Evolutionary conservation across 2,888 invertebrate species (phyloP), one percentile per base, ranked within the genome.

Genomic region (Phoenoteleia sp.): DNA sequence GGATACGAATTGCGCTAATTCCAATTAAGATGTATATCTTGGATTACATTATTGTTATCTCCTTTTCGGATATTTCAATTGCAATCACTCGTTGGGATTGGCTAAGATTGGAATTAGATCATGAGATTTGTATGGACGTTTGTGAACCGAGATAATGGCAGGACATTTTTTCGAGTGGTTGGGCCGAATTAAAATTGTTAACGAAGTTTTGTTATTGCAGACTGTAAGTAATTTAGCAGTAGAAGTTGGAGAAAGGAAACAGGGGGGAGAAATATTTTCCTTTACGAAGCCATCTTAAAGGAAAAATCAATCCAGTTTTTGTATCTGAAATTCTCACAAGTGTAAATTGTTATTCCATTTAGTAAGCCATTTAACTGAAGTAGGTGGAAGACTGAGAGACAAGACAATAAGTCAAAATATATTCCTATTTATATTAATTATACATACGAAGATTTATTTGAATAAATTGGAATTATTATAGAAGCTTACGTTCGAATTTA

Each of bases 1-100:
- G 33, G 33, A 9, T 33, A 5, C 7, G 33, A 33, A 33, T 33
- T 33, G 33, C 33, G 11, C 33, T 11, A 11, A 33, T 33, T 49
- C 23, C 49, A 49, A 25, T 49, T 49, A 49, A 49, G 49, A 49
- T 49, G 49, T 49, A 25, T 49, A 49, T 49, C 49, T 49, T 1
- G 23, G 49, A 23, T 49, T 47, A 49, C 21, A 49, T 13, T 13
- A 49, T 25, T 11, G 33, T 33, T 33, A 33, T 33, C 33, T 33
- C 11, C 33, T 11, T 33, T 5, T 11, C 2, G 33, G 33, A 9
- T 33, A 33, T 33, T 33, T 33, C 33, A 33, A 33, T 33, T 33
- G 33, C 33, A 11, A 33, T 33, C 33, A 5, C 33, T 33, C 33
- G 33, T 33, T 33, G 5, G n/a, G n/a, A n/a, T n/a, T n/a, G n/a